Base-by-base conservation (phyloP, 2,113 vertebrate species). In the Leptobrachium leishanense region DNA sequence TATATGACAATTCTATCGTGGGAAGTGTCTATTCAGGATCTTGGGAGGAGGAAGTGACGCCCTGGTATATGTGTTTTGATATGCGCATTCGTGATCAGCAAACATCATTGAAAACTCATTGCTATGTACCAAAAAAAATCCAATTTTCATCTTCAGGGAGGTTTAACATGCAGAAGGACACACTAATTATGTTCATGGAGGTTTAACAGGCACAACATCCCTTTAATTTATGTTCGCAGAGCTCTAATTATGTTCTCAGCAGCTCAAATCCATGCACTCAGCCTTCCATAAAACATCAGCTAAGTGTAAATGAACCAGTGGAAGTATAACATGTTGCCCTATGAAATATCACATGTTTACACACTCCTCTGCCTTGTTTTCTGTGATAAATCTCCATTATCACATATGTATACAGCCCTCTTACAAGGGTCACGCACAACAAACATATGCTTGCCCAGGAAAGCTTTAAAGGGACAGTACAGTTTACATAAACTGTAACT, bases 241-340 rank as follows among this genome's bases (percentile, higher is more conserved):
- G n/a, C 55, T 39, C 41, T 63, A 63, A 74, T 63, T 63, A 57
- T 74, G 57, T 63, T 74, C 59, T 62, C 43, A 74, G 13, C 39
- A 59, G 71, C 55, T 59, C 55, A 20, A 59, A 74, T 46, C 43
- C 43, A 74, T 40, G 57, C 72, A 74, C 10, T 63, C 55, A 74
- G 42, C 72, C 72, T 74, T 63, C 72, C 72, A 65, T 65, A 44
- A 75, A 75, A 75, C n/a, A 20, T 59, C 62, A 75, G 59, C 20
- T 65, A 75, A 20, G 46, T 75, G 43, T 50, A 65, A 75, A 59
- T 59, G 55, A 59, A 65, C 10, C 43, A 65, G 42, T 39, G 8
- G 13, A 63, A 75, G 65, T 64, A 3, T 64, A 46, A 74, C 44
- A 44, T 53, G 54, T 7, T 54, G 50, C 3, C 20, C 31, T 53